Conservation (phyloP, 2,888 invertebrate genomes). For the Oithona nana region DNA sequence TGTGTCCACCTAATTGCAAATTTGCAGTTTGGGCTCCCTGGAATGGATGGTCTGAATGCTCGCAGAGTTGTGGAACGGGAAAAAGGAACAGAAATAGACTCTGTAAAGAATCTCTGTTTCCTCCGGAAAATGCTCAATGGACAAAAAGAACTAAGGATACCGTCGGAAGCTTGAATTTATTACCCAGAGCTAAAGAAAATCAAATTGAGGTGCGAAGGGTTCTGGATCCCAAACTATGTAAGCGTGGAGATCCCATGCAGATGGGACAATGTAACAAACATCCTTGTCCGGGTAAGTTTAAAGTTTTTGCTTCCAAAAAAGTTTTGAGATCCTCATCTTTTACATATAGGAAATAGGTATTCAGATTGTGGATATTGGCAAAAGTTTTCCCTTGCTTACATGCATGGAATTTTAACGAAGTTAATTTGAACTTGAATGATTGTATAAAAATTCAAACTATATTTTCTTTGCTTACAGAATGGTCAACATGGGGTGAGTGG, state of each 20-base stretch:
- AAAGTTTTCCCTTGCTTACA: not conserved
- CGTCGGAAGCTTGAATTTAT: not conserved
- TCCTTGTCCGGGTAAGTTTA: not conserved
- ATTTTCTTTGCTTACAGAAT: not conserved
- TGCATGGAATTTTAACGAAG: too few relatives aligned
- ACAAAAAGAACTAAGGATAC: not conserved
- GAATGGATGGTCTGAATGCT: conserved; percentile 8
- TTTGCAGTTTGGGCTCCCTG: conserved; percentile 8
- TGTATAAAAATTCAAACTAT: too few relatives aligned
- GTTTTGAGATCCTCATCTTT: too few relatives aligned
- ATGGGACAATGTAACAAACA: not conserved
- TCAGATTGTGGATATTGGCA: too few relatives aligned
- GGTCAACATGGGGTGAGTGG: conserved; percentile 11
- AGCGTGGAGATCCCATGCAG: not conserved
- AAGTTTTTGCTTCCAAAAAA: too few relatives aligned
- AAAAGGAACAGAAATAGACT: not conserved
- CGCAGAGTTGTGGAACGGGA: conserved; percentile 1
- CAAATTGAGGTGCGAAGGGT: not conserved
- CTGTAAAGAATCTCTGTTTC: not conserved
- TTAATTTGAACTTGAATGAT: too few relatives aligned
- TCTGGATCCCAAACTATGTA: not conserved
- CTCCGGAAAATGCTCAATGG: not conserved
- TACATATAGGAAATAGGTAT: too few relatives aligned
- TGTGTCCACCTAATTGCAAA: conserved; percentile 11
- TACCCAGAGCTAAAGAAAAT: not conserved